phyloP scores from a whole-genome alignment of 2,888 invertebrate genomes.

The Conops quadrifasciatus region DNA sequence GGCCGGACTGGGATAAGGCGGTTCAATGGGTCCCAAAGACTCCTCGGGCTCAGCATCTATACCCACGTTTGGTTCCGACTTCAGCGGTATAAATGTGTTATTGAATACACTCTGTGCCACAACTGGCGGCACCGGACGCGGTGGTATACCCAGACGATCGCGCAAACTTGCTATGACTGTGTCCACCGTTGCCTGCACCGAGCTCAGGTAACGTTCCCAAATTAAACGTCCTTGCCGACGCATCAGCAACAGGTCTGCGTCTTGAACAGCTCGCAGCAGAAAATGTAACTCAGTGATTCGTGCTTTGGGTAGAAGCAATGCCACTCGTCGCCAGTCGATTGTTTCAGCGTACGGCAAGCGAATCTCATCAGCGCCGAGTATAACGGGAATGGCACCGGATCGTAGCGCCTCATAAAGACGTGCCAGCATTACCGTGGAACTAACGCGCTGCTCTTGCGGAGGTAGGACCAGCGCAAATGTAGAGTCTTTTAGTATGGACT shows the following conservation, averaged over 20 bases:
- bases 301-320: constrained; percentile 76
- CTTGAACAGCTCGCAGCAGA: constrained; percentile 83
- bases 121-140: constrained; percentile 77
- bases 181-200: constrained; percentile 84
- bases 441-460: constrained; percentile 74
- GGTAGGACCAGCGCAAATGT: constrained; percentile 87
- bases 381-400: constrained; percentile 88
- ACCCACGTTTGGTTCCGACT: constrained; percentile 75
- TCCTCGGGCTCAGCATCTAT: constrained; percentile 89
- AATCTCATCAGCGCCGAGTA: constrained; percentile 83
- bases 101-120: constrained; percentile 85
- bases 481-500: constrained; percentile 78
- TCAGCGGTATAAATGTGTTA: constrained; percentile 83
- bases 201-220: constrained; percentile 92
- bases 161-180: constrained; percentile 83
- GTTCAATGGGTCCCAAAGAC: constrained; percentile 91
- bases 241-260: constrained; percentile 83
- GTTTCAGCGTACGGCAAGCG: constrained; percentile 86
- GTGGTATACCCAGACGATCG: constrained; percentile 86
- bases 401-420: constrained; percentile 87
- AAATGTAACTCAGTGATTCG: constrained; percentile 92
- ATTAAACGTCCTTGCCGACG: constrained; percentile 87
- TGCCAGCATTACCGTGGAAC: constrained; percentile 78
- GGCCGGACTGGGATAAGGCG: constrained; percentile 87
- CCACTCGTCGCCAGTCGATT: constrained; percentile 78